These are phyloP conservation scores for Chelon auratus DNA, from an alignment of 2,797 vertebrate species.

Conservation along the genomic window DNA sequence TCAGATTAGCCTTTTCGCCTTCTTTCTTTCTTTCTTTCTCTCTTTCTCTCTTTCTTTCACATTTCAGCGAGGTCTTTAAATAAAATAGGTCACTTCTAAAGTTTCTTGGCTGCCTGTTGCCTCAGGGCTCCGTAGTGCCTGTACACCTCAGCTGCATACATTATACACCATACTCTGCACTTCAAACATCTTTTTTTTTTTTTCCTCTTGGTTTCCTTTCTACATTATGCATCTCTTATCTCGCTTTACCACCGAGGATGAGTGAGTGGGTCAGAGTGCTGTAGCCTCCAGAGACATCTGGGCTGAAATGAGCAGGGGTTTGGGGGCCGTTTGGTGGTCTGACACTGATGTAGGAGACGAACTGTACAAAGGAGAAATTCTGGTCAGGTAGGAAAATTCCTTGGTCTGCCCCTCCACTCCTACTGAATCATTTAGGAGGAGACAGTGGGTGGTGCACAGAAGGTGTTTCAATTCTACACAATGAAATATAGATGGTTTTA, in stretches of 20 bases:
- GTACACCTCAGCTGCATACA: conserved; percentile 62
- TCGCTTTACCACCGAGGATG: conserved; percentile 39
- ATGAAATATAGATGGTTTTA: conserved; percentile 69
- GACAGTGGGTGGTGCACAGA: conserved; percentile 40
- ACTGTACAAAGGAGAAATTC: conserved; percentile 9
- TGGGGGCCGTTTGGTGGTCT: conserved; percentile 25
- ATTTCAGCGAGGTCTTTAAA: conserved; percentile 47
- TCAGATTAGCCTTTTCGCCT: conserved; percentile 42
- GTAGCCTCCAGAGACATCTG: conserved; percentile 25
- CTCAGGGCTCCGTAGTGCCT: conserved; percentile 45
- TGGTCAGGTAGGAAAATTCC: conserved; percentile 43
- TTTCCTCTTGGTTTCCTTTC: conserved; percentile 31
- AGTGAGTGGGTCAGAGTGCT: conserved; percentile 20
- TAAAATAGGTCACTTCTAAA: conserved; percentile 65
- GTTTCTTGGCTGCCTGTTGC: conserved; percentile 57
- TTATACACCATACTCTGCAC: conserved; percentile 53
- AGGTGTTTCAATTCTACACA: conserved; percentile 52
- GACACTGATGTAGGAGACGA: conserved; percentile 28
- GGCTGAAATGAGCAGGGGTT: conserved; percentile 23
- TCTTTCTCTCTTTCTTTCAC: conserved; percentile 27
- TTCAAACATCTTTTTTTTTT: conserved; percentile 39
- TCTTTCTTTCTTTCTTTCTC: conserved; percentile 18
- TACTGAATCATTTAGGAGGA: conserved; percentile 70
- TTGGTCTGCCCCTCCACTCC: conserved; percentile 47
- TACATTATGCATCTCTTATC: conserved; percentile 67